phyloP scores from a whole-genome alignment of 2,888 invertebrate species.

The Acanthosoma haemorrhoidale region DNA sequence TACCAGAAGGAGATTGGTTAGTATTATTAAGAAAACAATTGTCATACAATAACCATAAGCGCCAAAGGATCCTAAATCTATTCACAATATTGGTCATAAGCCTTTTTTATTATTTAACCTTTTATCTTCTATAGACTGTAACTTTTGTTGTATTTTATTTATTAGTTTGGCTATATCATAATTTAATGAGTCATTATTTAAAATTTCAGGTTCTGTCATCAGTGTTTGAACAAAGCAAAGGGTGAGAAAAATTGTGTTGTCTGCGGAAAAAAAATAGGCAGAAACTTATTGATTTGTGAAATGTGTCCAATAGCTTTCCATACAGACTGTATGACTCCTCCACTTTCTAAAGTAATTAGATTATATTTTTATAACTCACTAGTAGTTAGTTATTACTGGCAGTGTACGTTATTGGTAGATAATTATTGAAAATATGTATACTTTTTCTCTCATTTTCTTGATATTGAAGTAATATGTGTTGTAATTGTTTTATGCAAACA shows the following conservation, averaged over 20 bases:
- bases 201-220: conserved; percentile 79
- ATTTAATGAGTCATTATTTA: no score
- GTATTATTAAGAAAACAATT: conserved; percentile 45
- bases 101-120: no score
- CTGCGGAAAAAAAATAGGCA: conserved; percentile 70
- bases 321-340: conserved; percentile 87
- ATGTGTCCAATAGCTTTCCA: conserved; percentile 88
- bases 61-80: no score
- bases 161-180: not conserved
- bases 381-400: no score
- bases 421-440: no score
- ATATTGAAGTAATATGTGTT: no score
- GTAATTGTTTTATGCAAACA: no score
- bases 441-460: no score
- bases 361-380: not conserved
- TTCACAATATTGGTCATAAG: no score
- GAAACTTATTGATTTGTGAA: conserved; percentile 78
- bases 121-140: no score
- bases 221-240: conserved; percentile 88
- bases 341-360: conserved; percentile 61
- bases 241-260: conserved; percentile 91
- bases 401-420: no score
- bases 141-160: not conserved
- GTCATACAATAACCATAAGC: no score
- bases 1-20: conserved; percentile 97